Percentiles rank a stretch among this genome's conserved stretches.
Conservation (phyloP, 53 echinoderm and acorn worm genomes). For the Temnopleurus reevesii region DNA sequence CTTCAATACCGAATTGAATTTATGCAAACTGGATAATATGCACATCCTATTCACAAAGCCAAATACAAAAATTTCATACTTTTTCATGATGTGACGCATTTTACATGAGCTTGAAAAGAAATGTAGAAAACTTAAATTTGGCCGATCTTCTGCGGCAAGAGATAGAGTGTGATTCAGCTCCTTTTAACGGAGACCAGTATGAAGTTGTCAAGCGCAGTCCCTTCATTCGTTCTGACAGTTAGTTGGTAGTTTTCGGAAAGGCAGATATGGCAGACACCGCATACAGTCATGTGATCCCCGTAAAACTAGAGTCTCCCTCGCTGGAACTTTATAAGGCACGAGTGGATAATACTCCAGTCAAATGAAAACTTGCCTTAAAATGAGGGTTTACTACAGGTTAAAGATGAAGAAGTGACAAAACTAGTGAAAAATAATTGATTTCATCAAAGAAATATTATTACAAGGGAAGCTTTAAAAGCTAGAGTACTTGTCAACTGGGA, state of each 20-base stretch:
- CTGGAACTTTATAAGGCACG: not conserved
- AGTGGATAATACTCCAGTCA: not conserved
- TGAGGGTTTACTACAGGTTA: constrained; percentile 11
- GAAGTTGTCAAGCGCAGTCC: constrained; percentile 39
- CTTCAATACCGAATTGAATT: no score
- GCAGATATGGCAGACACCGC: constrained; percentile 16
- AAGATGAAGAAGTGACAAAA: not conserved
- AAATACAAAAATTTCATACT: no score
- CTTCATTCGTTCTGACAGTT: constrained; percentile 53
- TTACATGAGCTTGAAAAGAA: no score
- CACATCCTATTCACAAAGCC: no score
- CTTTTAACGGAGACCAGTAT: constrained; percentile 11
- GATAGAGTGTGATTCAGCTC: constrained; percentile 40
- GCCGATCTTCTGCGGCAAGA: no score
- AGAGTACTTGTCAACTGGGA: no score
- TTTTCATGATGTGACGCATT: no score
- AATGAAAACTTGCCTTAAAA: not conserved
- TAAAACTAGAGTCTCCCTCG: not conserved
- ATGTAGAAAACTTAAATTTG: no score
- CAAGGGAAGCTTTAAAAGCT: no score
- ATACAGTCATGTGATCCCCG: constrained; percentile 25
- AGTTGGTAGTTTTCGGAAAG: constrained; percentile 57
- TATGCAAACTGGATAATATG: no score
- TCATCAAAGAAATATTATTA: no score
- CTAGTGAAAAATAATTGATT: no score